Evolutionary conservation across 2,113 vertebrate species (phyloP).

Genomic region (Rostratula benghalensis): DNA sequence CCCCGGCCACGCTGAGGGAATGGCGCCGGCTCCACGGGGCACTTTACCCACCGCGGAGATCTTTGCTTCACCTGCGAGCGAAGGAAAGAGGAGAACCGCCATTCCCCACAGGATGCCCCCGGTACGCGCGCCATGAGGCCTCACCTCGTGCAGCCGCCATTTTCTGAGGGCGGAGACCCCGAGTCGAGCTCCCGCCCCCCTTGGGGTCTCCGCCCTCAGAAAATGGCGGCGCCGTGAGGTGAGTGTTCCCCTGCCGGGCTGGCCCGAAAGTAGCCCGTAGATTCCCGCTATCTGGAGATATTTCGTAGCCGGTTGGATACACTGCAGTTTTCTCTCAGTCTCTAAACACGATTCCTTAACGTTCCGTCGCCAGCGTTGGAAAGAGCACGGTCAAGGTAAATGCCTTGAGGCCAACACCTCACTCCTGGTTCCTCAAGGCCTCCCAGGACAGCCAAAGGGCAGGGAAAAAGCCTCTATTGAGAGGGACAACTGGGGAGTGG

Average conservation of each 20-base stretch:
- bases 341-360: neutral
- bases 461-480: neutral
- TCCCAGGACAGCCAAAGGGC: neutral
- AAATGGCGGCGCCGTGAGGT: neutral
- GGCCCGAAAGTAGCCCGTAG: accelerated
- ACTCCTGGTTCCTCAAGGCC: neutral
- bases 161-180: neutral
- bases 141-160: neutral
- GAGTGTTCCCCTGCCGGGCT: neutral
- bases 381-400: neutral
- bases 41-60: neutral
- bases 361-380: neutral
- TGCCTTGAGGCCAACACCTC: no score
- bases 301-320: neutral
- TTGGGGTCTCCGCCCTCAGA: neutral
- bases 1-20: neutral
- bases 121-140: neutral
- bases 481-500: neutral
- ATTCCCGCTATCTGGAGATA: neutral
- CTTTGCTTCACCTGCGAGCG: neutral
- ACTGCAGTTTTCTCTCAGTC: neutral
- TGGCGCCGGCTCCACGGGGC: neutral
- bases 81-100: neutral
- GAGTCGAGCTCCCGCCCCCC: neutral
- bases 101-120: neutral